A percentile compares a stretch with the other conserved stretches of the same genome.
Evolutionary conservation across 2,113 vertebrate genomes (phyloP).

Genomic region (Cariama cristata): DNA sequence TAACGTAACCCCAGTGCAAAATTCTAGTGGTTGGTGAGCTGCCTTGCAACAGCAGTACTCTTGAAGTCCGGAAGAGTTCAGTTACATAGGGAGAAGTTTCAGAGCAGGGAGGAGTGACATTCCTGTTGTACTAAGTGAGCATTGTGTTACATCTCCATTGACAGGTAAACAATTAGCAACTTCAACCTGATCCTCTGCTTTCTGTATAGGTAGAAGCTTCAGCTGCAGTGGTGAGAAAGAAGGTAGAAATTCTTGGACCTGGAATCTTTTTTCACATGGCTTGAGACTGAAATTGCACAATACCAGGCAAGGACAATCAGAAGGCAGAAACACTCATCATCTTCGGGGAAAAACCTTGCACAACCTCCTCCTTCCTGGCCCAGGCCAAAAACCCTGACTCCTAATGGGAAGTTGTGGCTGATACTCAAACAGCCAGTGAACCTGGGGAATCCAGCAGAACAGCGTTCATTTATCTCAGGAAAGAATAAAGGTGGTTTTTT

Average conservation of each 20-base stretch:
- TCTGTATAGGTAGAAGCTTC: neutral
- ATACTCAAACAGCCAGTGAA: neutral
- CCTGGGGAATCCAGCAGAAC: neutral
- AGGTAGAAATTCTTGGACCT: neutral
- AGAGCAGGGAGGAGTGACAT: neutral
- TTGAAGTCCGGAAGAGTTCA: neutral
- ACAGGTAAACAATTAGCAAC: neutral
- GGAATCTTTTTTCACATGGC: neutral
- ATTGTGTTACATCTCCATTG: neutral
- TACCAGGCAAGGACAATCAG: neutral
- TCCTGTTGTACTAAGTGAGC: neutral
- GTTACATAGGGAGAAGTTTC: neutral
- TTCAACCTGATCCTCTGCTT: neutral
- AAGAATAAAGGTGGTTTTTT: neutral
- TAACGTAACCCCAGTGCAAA: neutral
- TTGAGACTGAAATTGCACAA: neutral
- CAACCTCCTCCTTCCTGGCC: neutral
- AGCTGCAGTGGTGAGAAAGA: neutral
- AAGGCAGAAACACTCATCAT: neutral
- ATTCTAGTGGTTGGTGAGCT: neutral
- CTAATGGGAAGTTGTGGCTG: neutral
- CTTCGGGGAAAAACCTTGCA: neutral
- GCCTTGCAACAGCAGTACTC: neutral
- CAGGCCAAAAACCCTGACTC: neutral
- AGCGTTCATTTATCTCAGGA: neutral